Evolutionary conservation across 2,797 vertebrate species (phyloP).

Genomic region (Psittacula derbiana): DNA sequence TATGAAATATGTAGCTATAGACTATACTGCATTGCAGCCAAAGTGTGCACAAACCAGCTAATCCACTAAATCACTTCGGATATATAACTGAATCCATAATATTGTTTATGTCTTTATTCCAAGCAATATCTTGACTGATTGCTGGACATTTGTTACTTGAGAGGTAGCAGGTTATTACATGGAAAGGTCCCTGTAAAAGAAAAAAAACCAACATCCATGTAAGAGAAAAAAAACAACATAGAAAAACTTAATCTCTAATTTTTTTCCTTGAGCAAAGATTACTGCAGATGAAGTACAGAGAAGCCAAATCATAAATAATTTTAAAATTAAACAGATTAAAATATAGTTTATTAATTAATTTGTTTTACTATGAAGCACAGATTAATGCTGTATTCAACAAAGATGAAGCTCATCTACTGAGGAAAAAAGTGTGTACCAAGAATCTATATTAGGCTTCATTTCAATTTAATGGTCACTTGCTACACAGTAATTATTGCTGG

Average conservation of each 20-base stretch:
- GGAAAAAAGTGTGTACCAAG: neutral
- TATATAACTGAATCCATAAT: neutral
- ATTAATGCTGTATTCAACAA: neutral
- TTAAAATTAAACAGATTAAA: neutral
- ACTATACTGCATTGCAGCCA: neutral
- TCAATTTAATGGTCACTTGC: neutral
- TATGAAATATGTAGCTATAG: neutral
- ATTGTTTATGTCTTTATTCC: neutral
- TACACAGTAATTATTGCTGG: neutral
- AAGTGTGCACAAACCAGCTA: neutral
- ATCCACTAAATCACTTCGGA: neutral
- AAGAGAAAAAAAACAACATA: fast-evolving
- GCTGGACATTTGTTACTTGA: neutral
- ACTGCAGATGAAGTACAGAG: neutral
- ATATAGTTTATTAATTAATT: neutral
- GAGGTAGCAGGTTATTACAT: neutral
- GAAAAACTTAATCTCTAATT: neutral
- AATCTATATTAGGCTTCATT: neutral
- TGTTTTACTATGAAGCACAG: neutral
- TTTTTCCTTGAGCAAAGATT: neutral
- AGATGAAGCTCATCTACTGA: neutral
- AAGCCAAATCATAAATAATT: neutral
- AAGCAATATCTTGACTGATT: neutral
- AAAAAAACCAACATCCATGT: no score
- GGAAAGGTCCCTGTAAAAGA: neutral